Conservation (phyloP, 2,888 invertebrate genomes). For the Schizotus pectinicornis region DNA sequence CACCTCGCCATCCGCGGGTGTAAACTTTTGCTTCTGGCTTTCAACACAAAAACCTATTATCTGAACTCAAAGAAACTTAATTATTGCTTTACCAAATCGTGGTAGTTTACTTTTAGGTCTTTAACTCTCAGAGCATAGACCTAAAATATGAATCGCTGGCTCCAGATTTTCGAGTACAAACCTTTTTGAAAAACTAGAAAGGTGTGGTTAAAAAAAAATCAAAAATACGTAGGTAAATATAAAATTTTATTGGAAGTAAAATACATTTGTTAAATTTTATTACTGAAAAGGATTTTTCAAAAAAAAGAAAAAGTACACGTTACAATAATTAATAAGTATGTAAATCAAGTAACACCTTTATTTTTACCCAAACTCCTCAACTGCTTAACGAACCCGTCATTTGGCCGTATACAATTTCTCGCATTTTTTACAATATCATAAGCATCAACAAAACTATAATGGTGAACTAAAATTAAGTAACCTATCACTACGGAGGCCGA, state of each 20-base stretch:
- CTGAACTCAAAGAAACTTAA: no score
- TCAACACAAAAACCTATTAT: no score
- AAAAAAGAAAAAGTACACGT: not conserved
- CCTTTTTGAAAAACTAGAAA: no score
- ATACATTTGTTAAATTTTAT: conserved; percentile 14
- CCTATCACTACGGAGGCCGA: conserved; percentile 81
- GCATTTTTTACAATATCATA: conserved; percentile 69
- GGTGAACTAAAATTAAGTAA: conserved; percentile 73
- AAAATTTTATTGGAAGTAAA: conserved; percentile 28
- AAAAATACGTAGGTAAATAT: conserved; percentile 13
- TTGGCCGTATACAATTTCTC: conserved; percentile 77
- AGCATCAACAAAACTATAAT: conserved; percentile 69
- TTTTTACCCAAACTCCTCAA: conserved; percentile 55
- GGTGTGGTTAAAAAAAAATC: no score
- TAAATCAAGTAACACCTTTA: conserved; percentile 13
- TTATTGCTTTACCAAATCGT: not conserved
- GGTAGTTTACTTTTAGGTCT: no score
- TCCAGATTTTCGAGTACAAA: no score
- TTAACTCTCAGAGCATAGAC: no score
- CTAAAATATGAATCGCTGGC: no score
- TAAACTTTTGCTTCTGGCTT: no score
- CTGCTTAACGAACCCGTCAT: conserved; percentile 79
- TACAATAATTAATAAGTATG: conserved; percentile 5
- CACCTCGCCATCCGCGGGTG: no score
- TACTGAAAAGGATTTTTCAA: conserved; percentile 1